Evolutionary conservation across 2,113 vertebrate species (phyloP).

Genomic region (Microcebus jonahi): DNA sequence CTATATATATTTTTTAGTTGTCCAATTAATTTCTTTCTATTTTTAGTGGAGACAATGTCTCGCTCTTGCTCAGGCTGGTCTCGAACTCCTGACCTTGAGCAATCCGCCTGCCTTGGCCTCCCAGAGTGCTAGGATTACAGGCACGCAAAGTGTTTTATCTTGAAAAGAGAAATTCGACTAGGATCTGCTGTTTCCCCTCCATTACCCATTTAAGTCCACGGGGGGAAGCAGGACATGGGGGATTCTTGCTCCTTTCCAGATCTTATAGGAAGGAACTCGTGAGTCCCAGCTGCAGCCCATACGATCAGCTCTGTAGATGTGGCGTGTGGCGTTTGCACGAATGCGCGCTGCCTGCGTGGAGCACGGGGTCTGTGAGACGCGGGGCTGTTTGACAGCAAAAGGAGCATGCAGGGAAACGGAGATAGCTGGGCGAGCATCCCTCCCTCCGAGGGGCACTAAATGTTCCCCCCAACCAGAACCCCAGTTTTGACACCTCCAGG

Average conservation of each 20-base stretch:
- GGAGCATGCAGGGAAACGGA: not conserved
- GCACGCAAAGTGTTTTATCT: slow-evolving; percentile 49
- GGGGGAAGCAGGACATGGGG: not conserved
- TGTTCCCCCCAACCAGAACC: not conserved
- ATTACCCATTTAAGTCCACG: not conserved
- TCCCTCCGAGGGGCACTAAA: not conserved
- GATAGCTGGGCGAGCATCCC: accelerated
- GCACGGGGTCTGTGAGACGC: not conserved
- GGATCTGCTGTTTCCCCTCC: slow-evolving; percentile 12
- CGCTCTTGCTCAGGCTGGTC: no score
- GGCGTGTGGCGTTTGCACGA: slow-evolving; percentile 29
- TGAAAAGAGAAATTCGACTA: not conserved
- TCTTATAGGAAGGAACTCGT: not conserved
- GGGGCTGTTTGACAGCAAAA: not conserved
- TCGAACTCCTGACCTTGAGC: no score
- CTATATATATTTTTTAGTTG: no score
- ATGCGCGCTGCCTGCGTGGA: not conserved
- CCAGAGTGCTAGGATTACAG: no score
- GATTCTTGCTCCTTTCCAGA: slow-evolving; percentile 63
- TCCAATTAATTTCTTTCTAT: no score
- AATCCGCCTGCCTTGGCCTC: no score
- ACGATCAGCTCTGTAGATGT: slow-evolving; percentile 63
- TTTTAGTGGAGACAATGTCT: no score
- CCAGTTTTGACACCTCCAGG: slow-evolving; percentile 6
- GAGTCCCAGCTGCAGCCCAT: slow-evolving; percentile 80